phyloP scores from a whole-genome alignment of 2,888 invertebrate species.

The Monoplex corrugatus region DNA sequence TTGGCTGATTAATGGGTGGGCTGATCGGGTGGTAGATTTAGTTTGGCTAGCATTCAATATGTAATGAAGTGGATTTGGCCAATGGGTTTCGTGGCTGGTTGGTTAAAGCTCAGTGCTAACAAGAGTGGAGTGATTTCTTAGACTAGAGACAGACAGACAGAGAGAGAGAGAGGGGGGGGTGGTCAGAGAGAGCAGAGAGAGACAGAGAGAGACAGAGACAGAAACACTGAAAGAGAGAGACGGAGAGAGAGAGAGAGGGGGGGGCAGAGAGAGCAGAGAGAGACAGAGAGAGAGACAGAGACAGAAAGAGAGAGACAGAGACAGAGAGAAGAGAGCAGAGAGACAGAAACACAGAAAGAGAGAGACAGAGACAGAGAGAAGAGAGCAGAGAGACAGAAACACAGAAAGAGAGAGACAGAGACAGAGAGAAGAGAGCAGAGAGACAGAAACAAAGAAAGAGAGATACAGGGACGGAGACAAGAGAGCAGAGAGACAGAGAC shows the following conservation, averaged over 20 bases:
- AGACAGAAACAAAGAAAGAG: background rate
- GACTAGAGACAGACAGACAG: too few species aligned
- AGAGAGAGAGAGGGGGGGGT: too few species aligned
- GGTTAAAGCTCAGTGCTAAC: too few species aligned
- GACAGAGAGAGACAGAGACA: background rate
- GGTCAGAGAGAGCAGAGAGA: too few species aligned
- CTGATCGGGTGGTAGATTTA: too few species aligned
- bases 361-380: background rate
- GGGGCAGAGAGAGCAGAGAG: background rate
- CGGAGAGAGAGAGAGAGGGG: background rate
- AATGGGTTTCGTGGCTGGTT: too few species aligned
- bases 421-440: background rate
- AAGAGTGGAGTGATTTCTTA: too few species aligned
- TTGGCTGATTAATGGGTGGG: too few species aligned
- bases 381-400: too few species aligned
- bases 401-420: background rate
- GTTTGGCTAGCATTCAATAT: too few species aligned
- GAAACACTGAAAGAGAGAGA: background rate
- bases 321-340: background rate
- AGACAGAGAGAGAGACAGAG: background rate
- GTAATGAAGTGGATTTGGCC: too few species aligned
- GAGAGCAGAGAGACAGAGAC: too few species aligned
- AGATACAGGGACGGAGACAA: background rate
- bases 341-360: background rate
- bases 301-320: background rate